phyloP scores from a whole-genome alignment of 2,888 invertebrate genomes.

The Drosophila mulleri region DNA sequence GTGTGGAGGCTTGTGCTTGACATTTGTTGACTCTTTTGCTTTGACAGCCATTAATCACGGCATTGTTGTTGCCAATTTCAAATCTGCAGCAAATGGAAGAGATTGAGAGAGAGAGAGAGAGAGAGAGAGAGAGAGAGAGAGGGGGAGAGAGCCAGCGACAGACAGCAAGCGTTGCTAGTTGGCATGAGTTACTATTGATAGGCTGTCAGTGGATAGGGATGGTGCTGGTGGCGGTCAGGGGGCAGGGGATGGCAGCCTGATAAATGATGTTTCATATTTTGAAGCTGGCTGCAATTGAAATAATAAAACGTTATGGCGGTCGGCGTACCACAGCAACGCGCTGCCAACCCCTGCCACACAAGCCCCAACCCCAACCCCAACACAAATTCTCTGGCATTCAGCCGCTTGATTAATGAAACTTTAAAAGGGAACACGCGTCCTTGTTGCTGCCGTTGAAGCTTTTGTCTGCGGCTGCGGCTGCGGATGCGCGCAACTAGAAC shows the following conservation, averaged over 20 bases:
- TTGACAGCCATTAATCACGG: slow-evolving; percentile 79
- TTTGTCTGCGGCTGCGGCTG: slow-evolving; percentile 51
- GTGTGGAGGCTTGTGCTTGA: slow-evolving; percentile 54
- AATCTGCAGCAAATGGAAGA: slow-evolving; percentile 54
- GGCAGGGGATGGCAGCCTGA: slow-evolving; percentile 40
- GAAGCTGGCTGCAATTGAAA: slow-evolving; percentile 72
- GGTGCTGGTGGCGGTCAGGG: no score
- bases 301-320: slow-evolving; percentile 65
- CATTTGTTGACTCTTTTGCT: slow-evolving; percentile 80
- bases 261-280: slow-evolving; percentile 78
- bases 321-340: slow-evolving; percentile 6
- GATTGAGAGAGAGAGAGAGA: background rate
- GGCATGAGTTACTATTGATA: slow-evolving; percentile 3
- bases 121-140: background rate
- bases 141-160: background rate
- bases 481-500: slow-evolving; percentile 58
- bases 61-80: slow-evolving; percentile 77
- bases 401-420: slow-evolving; percentile 75
- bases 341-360: background rate
- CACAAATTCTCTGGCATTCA: background rate
- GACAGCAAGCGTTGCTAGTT: background rate
- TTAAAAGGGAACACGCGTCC: slow-evolving; percentile 70
- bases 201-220: background rate
- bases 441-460: slow-evolving; percentile 30
- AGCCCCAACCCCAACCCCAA: background rate